phyloP scores from a whole-genome alignment of 2,888 invertebrate species.

The Megamerina dolium region DNA sequence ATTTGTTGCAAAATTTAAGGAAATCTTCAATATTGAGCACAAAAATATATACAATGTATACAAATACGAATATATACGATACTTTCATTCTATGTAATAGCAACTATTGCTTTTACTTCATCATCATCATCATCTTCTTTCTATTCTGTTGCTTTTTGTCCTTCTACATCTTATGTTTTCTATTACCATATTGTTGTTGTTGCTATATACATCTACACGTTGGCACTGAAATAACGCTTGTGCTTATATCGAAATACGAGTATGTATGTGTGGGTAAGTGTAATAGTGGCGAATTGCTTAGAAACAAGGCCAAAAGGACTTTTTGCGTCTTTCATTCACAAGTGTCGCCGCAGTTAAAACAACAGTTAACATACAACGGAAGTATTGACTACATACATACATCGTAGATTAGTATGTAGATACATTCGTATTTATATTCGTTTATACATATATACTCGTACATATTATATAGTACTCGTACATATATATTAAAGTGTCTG shows the following conservation, averaged over 20 bases:
- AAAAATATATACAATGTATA: too few species aligned
- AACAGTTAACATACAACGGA: conserved; percentile 4
- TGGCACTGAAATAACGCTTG: too few species aligned
- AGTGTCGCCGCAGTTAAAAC: conserved; percentile 10
- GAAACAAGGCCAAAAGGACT: conserved; percentile 6
- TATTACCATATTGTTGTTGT: neutral
- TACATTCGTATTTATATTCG: neutral
- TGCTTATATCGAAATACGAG: too few species aligned
- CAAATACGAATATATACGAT: too few species aligned
- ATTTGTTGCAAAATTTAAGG: too few species aligned
- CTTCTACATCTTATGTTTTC: neutral
- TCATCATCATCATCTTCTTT: neutral
- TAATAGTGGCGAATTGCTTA: neutral
- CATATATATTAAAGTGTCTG: neutral
- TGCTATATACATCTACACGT: neutral
- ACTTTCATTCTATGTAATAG: too few species aligned
- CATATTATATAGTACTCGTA: conserved; percentile 8
- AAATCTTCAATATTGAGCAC: too few species aligned
- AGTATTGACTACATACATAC: conserved; percentile 9
- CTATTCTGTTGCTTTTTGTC: neutral
- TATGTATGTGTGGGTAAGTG: neutral
- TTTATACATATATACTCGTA: conserved; percentile 1
- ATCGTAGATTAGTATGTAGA: too few species aligned
- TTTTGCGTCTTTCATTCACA: conserved; percentile 4
- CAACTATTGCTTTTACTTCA: too few species aligned